A percentile compares a stretch with the other conserved stretches of the same genome.
These are phyloP conservation scores for Luperina nickerlii DNA, from an alignment of 2,888 invertebrate genomes.

Conservation along the genomic window DNA sequence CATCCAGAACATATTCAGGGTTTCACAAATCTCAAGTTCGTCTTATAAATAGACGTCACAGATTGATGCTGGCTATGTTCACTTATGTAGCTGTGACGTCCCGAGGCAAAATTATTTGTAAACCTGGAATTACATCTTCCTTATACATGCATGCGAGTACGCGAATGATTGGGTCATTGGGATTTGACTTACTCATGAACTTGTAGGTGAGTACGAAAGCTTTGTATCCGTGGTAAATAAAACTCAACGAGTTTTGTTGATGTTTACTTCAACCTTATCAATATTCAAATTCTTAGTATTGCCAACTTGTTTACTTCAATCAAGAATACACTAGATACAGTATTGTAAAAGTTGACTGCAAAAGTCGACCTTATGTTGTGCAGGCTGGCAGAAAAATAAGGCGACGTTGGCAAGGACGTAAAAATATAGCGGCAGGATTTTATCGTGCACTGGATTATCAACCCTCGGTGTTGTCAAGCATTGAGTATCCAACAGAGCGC, in stretches of 20 bases:
- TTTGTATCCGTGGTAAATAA: neutral
- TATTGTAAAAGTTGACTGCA: no score
- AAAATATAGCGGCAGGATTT: no score
- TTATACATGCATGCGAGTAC: neutral
- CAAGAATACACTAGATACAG: no score
- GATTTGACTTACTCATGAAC: neutral
- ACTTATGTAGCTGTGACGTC: neutral
- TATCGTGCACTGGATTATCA: no score
- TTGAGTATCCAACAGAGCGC: no score
- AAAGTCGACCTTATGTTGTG: no score
- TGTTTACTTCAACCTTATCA: neutral
- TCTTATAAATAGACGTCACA: conserved; percentile 15
- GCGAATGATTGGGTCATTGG: neutral
- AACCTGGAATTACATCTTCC: neutral
- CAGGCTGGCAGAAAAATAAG: no score
- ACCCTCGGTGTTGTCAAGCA: no score
- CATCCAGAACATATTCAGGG: neutral
- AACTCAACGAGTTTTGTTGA: no score
- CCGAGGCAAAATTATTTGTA: neutral
- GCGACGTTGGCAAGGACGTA: no score
- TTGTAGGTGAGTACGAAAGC: neutral
- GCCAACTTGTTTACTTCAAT: neutral
- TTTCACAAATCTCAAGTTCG: conserved; percentile 1
- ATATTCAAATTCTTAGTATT: neutral
- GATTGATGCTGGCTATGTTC: neutral